These are phyloP conservation scores for Zaprionus capensis DNA, from an alignment of 1,140 invertebrate genomes.

Conservation along the genomic window DNA sequence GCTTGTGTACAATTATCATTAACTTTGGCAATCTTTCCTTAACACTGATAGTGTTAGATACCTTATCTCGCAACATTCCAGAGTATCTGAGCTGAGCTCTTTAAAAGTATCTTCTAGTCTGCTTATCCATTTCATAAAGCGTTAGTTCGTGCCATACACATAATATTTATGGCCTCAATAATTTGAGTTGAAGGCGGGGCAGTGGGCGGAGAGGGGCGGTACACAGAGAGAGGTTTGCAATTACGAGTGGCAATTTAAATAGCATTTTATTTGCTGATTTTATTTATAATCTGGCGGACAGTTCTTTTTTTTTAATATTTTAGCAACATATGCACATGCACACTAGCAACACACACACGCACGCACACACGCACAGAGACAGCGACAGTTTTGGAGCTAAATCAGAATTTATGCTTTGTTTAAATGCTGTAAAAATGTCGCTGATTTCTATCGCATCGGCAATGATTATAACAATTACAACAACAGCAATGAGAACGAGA, in stretches of 20 bases:
- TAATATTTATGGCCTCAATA: slow-evolving; percentile 64
- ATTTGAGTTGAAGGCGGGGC: slow-evolving; percentile 24
- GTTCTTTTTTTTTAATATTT: slow-evolving; percentile 50
- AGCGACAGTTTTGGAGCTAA: slow-evolving; percentile 75
- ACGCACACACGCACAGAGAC: slow-evolving; percentile 27
- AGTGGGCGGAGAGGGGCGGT: neutral
- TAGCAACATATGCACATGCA: slow-evolving; percentile 50
- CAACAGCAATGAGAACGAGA: slow-evolving; percentile 43
- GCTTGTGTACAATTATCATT: slow-evolving; percentile 21
- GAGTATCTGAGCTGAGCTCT: slow-evolving; percentile 30
- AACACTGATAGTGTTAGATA: slow-evolving; percentile 13
- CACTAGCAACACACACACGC: slow-evolving; percentile 33
- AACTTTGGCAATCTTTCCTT: neutral
- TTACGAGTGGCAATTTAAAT: slow-evolving; percentile 77
- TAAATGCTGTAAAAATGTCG: slow-evolving; percentile 82
- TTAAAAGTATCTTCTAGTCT: slow-evolving; percentile 14
- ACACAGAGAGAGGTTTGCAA: slow-evolving; percentile 45
- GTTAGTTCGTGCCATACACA: slow-evolving; percentile 7
- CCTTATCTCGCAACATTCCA: slow-evolving; percentile 27
- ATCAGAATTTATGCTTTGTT: slow-evolving; percentile 83
- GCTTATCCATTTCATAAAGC: slow-evolving; percentile 26
- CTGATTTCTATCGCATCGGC: slow-evolving; percentile 74
- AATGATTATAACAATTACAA: slow-evolving; percentile 73
- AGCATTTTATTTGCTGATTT: slow-evolving; percentile 70
- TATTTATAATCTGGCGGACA: slow-evolving; percentile 66